Conservation (phyloP, 1,140 invertebrate species). For the Drosophila neocordata region DNA sequence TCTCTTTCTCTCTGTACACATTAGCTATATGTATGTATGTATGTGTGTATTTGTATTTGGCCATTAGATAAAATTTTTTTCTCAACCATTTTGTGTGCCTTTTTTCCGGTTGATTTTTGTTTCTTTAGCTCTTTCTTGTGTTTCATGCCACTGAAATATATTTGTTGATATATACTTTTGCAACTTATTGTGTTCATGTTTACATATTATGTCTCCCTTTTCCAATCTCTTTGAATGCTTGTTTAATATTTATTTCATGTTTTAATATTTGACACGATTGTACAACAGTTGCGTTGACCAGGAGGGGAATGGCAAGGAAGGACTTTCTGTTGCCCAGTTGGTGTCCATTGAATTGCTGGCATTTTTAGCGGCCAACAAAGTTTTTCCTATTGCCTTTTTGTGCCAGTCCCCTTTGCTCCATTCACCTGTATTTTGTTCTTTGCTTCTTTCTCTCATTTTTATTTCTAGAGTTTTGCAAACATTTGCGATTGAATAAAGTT, state of each 20-base stretch:
- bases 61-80: background rate
- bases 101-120: background rate
- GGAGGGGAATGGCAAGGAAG: background rate
- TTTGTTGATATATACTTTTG: conserved; percentile 72
- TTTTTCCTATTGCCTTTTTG: conserved; percentile 56
- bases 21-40: background rate
- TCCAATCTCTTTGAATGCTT: conserved; percentile 32
- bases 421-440: conserved; percentile 21
- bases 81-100: background rate
- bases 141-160: conserved; percentile 45
- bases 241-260: conserved; percentile 81
- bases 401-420: conserved; percentile 36
- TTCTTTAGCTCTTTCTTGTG: conserved; percentile 42
- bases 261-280: conserved; percentile 81
- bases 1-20: background rate
- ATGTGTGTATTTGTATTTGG: background rate
- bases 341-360: conserved; percentile 43
- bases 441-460: background rate
- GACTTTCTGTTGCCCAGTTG: conserved; percentile 6
- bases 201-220: conserved; percentile 48
- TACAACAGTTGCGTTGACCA: conserved; percentile 59
- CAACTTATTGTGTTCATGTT: conserved; percentile 72
- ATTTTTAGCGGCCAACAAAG: conserved; percentile 48
- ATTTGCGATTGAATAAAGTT: conserved; percentile 71
- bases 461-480: conserved; percentile 18